Base-by-base conservation (phyloP, 2,888 invertebrate species). In the Phania funesta region DNA sequence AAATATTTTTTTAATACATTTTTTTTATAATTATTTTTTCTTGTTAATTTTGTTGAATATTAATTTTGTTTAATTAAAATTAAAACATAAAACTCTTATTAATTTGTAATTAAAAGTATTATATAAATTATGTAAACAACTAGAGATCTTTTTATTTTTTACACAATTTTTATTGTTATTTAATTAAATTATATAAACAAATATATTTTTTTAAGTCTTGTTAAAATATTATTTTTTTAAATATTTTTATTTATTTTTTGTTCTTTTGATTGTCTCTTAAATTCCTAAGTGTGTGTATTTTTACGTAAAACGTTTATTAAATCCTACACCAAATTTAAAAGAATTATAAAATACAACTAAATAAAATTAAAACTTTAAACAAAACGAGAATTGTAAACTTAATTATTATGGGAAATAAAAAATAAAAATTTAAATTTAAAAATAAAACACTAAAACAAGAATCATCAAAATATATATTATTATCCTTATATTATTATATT, bases 221-320 rank as follows among this genome's bases (percentile, higher is more conserved):
- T 54, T 26, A 6, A 65, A 48, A 13, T 26, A 11, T 46, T 35
- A 38, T 9, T 48, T 56, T 70, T 38, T 70, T 46, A 26, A 3
- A 29, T 38, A 11, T 54, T 56, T 29, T 50, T 67, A 32, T 46
- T 6, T 24, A 48, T n/a, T 22, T 50, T 68, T 74, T 67, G 1
- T 20, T 62, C 3, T n/a, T 35, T 38, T 56, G 26, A 16, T 50
- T 77, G 20, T 52, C 35, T n/a, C 13, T 62, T 41, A 41, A 38
- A 48, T 56, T 46, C 1, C 48, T 82, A 78, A 78, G 74, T 56
- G 56, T 78, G 65, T 78, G 74, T 78, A 78, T 65, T 82, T 82
- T 82, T 78, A 78, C 78, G 82, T 82, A 75, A 82, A 82, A 82
- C 82, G 82, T 82, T 82, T 82, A 82, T 65, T 65, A 78, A 68